Base-by-base conservation (phyloP, 2,113 vertebrate species). In the Caretta caretta region DNA sequence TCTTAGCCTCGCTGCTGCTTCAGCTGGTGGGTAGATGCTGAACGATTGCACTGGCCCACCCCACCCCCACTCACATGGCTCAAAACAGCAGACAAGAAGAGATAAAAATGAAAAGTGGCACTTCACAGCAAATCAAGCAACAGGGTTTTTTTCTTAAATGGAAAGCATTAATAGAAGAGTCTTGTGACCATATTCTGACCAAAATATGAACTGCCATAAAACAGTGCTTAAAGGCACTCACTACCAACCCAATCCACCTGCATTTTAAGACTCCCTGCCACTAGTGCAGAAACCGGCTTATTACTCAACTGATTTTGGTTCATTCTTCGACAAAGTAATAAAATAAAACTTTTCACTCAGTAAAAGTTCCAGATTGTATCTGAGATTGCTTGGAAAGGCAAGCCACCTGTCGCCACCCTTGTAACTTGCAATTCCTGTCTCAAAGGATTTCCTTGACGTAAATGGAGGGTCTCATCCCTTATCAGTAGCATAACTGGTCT, bases 101-200 rank as follows among this genome's bases (percentile, higher is more conserved):
- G 90, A 88, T 35, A 86, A 6, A 83, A 81, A 7, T 91, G 84
- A 88, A 88, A 84, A 19, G 82, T 20, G 51, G 7, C 19, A 88
- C 59, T n/a, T 86, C 25, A 82, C 7, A 88, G 56, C 11, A 88
- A 12, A 76, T 35, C 75, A 8, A n/a, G 6, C 0, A 19, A 14
- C 80, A 83, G 80, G 10, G 6, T 88, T 82, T 35, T 49, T 0
- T 0, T 5, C 56, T 59, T 87, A 46, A 10, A 88, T 51, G 88
- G 1, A 78, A 24, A 49, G 88, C 69, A 91, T 76, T 54, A 76
- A 91, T 69, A 9, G 38, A 27, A 1, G 2, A 20, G 11, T 24
- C 89, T 90, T 65, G 79, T 24, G 69, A 38, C 87, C 92, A 54
- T 81, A 90, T 80, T 31, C 90, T 93, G 2, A 88, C 22, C 88